Conservation (phyloP, 2,888 invertebrate genomes). For the Erebia aethiops region DNA sequence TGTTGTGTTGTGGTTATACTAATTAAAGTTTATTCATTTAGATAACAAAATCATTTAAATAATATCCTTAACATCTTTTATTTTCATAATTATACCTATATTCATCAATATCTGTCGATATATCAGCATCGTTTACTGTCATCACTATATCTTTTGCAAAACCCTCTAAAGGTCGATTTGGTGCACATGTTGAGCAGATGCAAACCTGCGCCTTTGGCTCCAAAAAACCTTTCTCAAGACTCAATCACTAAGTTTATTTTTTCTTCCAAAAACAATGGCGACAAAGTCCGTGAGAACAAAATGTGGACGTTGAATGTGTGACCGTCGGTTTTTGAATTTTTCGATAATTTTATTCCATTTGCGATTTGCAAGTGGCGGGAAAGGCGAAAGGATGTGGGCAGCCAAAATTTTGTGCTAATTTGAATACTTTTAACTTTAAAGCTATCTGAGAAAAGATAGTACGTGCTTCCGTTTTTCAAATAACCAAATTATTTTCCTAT, state of each 20-base stretch:
- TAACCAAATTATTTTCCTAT: not conserved
- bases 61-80: not conserved
- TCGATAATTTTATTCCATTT: conserved; percentile 33
- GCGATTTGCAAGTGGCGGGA: conserved; percentile 25
- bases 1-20: too few species aligned
- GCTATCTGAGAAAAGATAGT: not conserved
- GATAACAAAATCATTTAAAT: too few species aligned
- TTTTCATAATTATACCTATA: not conserved
- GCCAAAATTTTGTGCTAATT: conserved; percentile 24
- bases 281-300: conserved; percentile 41
- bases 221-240: conserved; percentile 57
- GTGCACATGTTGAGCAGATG: conserved; percentile 76
- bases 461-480: not conserved
- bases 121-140: conserved; percentile 29
- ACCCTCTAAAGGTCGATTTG: conserved; percentile 62
- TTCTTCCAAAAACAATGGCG: conserved; percentile 65
- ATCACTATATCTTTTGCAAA: conserved; percentile 66
- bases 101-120: conserved; percentile 39
- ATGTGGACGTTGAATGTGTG: conserved; percentile 24
- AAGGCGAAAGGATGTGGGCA: conserved; percentile 28
- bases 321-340: conserved; percentile 35
- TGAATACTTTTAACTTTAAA: conserved; percentile 15
- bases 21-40: too few species aligned
- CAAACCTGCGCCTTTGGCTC: conserved; percentile 54
- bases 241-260: conserved; percentile 50